Evolutionary conservation across 2,113 vertebrate species (phyloP), one percentile per base, ranked within the genome.

Genomic region (Lycocorax pyrrhopterus): DNA sequence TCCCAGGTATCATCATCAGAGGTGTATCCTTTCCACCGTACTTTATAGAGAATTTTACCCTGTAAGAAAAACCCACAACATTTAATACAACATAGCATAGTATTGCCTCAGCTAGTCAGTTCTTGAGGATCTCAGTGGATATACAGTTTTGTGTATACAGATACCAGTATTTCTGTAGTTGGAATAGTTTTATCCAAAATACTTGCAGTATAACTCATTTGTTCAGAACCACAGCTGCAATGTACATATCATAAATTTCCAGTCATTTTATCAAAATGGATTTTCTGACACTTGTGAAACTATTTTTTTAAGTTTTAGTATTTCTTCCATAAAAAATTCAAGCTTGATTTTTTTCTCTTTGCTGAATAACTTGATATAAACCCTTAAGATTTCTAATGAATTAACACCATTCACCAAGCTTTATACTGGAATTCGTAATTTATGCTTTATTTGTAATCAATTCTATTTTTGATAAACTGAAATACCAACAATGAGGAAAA

Each of bases 1-100:
- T 99, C 99, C 99, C 99, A 99, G 5, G 99, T 99, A 74, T 99
- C 99, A 86, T 99, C 99, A 29, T 99, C 99, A 26, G 99, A 98
- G 44, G 98, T 98, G 86, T 99, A 99, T 46, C 99, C 99, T 97
- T 99, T 99, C 99, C 99, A 99, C 4, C 99, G 98, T 12, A 99
- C 99, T 87, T 99, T 98, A 95, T 99, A 99, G 30, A 99, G 97
- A 85, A 98, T 95, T 96, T 98, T 98, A 69, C 99, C 99, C 99
- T 99, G 96, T 53, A 84, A 94, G 63, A 71, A 39, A 87, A 77
- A 33, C 41, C 7, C 46, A n/a, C 35, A 91, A 66, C 19, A 53
- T 11, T 89, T 66, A 89, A 66, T 41, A 35, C 13, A 43, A 66
- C 5, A 72, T 2, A 52, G 58, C 41, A 59, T 0, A 63, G 19